Conservation (phyloP, 1,140 invertebrate genomes). For the Zaprionus ghesquierei region DNA sequence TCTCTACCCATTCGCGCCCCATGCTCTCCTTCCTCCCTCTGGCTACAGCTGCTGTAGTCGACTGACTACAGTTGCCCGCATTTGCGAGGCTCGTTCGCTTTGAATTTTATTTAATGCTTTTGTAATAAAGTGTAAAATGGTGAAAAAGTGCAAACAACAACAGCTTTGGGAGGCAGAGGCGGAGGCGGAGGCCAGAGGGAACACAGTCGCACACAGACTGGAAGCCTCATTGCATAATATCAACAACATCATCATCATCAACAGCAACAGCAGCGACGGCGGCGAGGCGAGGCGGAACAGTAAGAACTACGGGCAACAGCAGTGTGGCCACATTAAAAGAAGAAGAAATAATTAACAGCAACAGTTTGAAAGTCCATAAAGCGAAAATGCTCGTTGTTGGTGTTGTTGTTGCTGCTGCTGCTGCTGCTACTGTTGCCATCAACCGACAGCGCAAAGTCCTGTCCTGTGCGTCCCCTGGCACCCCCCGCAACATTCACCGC, state of each 20-base stretch:
- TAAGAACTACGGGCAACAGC: slow-evolving; percentile 63
- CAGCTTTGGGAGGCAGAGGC: slow-evolving; percentile 37
- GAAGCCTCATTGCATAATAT: slow-evolving; percentile 66
- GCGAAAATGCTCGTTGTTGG: slow-evolving; percentile 63
- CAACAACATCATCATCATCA: slow-evolving; percentile 61
- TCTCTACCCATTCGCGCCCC: background rate
- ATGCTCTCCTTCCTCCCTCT: background rate
- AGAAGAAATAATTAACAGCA: slow-evolving; percentile 81
- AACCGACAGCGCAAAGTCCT: background rate
- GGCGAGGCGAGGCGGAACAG: slow-evolving; percentile 20
- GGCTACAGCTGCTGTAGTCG: background rate
- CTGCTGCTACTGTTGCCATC: slow-evolving; percentile 5
- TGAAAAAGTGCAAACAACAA: slow-evolving; percentile 80
- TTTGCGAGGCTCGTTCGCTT: slow-evolving; percentile 72
- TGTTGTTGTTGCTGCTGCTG: slow-evolving; percentile 10
- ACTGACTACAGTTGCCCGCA: slow-evolving; percentile 17
- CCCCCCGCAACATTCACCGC: slow-evolving; percentile 40
- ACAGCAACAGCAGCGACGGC: slow-evolving; percentile 6
- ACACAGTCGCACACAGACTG: background rate
- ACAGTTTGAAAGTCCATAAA: slow-evolving; percentile 81
- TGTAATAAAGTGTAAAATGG: slow-evolving; percentile 81
- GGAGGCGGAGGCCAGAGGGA: background rate
- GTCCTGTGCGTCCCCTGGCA: slow-evolving; percentile 7
- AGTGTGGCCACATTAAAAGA: slow-evolving; percentile 77
- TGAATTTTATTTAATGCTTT: slow-evolving; percentile 81